Conservation (phyloP, 2,888 invertebrate species). For the Calameuta idolon region DNA sequence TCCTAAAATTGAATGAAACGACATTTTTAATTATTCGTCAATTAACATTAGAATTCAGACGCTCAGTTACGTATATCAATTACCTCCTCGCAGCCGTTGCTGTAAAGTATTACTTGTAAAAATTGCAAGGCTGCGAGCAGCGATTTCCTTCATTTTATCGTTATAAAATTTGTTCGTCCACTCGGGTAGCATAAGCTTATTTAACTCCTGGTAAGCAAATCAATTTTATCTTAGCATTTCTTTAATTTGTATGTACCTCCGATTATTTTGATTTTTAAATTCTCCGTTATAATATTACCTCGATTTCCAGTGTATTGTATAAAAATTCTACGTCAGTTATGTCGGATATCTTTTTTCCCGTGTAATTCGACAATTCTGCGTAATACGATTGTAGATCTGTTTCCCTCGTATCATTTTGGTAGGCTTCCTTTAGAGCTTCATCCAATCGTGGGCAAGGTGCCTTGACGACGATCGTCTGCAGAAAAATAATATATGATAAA, state of each 20-base stretch:
- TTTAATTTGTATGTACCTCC: background rate
- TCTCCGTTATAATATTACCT: constrained; percentile 59
- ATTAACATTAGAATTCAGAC: background rate
- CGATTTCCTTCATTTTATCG: constrained; percentile 74
- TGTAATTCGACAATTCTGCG: constrained; percentile 71
- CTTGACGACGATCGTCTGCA: constrained; percentile 68
- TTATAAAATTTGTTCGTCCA: constrained; percentile 82
- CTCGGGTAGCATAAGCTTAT: constrained; percentile 78
- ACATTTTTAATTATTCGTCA: background rate
- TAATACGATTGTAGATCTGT: constrained; percentile 74
- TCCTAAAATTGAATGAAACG: constrained; percentile 65
- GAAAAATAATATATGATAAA: background rate
- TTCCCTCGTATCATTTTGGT: constrained; percentile 68
- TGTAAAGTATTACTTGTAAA: constrained; percentile 79
- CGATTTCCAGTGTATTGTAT: constrained; percentile 78
- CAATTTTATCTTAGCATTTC: background rate
- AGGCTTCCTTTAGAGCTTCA: constrained; percentile 68
- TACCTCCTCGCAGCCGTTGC: constrained; percentile 80
- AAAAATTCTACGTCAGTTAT: constrained; percentile 78
- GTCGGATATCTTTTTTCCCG: constrained; percentile 71
- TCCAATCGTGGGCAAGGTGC: constrained; percentile 71
- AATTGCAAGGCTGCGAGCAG: constrained; percentile 77
- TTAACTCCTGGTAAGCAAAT: constrained; percentile 63
- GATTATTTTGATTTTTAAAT: constrained; percentile 1
- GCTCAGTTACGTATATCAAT: too few species aligned